Percentiles rank a stretch among this genome's conserved stretches.
These are phyloP conservation scores for Drosophila grimshawi DNA, from an alignment of 1,140 invertebrate species.

Conservation along the genomic window DNA sequence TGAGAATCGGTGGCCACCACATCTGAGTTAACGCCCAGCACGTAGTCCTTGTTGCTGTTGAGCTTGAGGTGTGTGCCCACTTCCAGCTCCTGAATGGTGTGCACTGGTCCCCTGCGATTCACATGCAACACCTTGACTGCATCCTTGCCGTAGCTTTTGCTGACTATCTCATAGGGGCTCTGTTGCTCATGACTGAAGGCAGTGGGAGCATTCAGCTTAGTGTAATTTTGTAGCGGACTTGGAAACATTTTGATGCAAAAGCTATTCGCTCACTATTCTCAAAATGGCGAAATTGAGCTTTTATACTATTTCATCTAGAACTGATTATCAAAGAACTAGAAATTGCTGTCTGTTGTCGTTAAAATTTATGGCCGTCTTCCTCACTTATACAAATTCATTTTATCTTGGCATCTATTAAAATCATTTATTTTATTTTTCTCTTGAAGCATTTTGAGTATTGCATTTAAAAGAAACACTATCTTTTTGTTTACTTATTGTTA, in stretches of 20 bases:
- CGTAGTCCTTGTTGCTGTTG: conserved; percentile 88
- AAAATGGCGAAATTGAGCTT: background rate
- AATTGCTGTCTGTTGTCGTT: too few species aligned
- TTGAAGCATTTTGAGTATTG: too few species aligned
- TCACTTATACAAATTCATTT: too few species aligned
- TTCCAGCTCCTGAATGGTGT: conserved; percentile 90
- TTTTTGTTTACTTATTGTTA: too few species aligned
- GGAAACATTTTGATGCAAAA: conserved; percentile 49
- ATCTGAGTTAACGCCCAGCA: conserved; percentile 87
- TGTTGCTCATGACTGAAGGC: conserved; percentile 32
- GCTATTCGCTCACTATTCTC: background rate
- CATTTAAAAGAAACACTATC: too few species aligned
- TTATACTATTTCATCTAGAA: conserved; percentile 6
- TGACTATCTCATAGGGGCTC: conserved; percentile 86
- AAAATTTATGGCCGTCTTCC: too few species aligned
- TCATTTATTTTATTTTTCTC: too few species aligned
- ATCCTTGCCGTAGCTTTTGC: conserved; percentile 91
- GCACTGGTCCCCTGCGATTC: conserved; percentile 87
- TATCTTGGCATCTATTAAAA: too few species aligned
- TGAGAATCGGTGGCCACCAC: conserved; percentile 93
- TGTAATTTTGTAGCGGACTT: conserved; percentile 33
- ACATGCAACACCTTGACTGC: conserved; percentile 90
- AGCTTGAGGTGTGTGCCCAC: conserved; percentile 90
- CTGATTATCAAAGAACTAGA: background rate
- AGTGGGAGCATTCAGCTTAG: conserved; percentile 13